Conservation (phyloP, 2,888 invertebrate species). For the Campoletis raptor region DNA sequence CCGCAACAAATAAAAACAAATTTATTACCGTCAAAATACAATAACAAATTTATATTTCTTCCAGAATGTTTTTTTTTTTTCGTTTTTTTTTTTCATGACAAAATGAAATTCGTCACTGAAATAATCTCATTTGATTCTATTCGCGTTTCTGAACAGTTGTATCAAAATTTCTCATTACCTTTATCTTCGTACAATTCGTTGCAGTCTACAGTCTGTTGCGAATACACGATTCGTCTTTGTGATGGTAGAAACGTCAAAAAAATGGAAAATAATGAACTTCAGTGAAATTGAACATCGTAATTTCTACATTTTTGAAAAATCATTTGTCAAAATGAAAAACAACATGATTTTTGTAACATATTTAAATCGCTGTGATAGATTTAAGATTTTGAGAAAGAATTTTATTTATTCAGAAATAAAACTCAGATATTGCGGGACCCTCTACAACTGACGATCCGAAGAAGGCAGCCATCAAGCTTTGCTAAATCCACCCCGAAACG, state of each 20-base stretch:
- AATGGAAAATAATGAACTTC: too few species aligned
- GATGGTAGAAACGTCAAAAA: too few species aligned
- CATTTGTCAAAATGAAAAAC: neutral
- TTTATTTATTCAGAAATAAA: conserved; percentile 4
- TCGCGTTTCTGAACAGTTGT: neutral
- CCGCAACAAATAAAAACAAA: neutral
- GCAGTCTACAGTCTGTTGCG: too few species aligned
- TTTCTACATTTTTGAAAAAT: neutral
- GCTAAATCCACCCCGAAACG: neutral
- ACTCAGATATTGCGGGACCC: conserved; percentile 46
- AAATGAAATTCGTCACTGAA: conserved; percentile 72
- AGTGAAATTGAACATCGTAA: neutral
- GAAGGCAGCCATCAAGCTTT: neutral
- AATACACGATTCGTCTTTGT: too few species aligned
- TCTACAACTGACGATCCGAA: conserved; percentile 48
- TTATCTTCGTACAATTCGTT: neutral
- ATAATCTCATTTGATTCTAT: neutral
- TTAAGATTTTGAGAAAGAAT: neutral
- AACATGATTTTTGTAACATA: neutral
- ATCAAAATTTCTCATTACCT: neutral
- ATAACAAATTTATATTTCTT: too few species aligned
- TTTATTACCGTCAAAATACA: too few species aligned
- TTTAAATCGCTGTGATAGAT: neutral
- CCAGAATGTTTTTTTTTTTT: too few species aligned
- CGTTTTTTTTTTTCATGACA: too few species aligned